Conservation (phyloP, 2,113 vertebrate species). For the Zosterops pallidus region DNA sequence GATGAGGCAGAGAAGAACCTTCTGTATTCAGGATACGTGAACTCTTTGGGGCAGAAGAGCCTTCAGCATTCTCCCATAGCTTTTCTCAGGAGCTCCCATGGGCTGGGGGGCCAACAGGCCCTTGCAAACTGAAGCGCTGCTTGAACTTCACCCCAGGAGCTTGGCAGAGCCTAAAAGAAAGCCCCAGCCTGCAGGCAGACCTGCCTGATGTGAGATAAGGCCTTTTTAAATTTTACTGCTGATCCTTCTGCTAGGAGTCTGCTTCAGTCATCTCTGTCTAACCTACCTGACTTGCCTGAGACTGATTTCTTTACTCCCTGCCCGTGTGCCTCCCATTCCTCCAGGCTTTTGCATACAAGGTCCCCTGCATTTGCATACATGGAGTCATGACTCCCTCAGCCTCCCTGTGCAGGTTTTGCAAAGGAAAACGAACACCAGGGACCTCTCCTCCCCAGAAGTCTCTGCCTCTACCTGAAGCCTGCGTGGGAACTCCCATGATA, state of each 20-base stretch:
- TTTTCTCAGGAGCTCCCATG: not conserved
- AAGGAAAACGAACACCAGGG: not conserved
- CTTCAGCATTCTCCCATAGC: not conserved
- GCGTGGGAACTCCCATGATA: accelerated
- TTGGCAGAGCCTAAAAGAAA: not conserved
- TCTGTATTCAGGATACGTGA: not conserved
- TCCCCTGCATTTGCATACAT: accelerated
- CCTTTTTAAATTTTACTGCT: not conserved
- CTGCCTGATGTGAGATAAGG: not conserved
- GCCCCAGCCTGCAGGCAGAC: not conserved
- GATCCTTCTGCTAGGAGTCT: not conserved
- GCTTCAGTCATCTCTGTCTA: not conserved
- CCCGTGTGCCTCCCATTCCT: not conserved
- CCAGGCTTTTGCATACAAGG: too few relatives aligned
- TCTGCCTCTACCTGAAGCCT: not conserved
- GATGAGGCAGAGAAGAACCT: not conserved
- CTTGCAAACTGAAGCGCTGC: not conserved
- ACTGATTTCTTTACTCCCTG: not conserved
- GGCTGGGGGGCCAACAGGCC: not conserved
- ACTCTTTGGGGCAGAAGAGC: not conserved
- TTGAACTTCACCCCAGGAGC: not conserved
- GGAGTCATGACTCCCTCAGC: not conserved
- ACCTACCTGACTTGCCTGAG: not conserved
- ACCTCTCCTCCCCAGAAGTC: not conserved
- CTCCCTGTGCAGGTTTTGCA: not conserved